These are phyloP conservation scores for Drosophila bocki DNA, from an alignment of 1,140 invertebrate species.

Conservation along the genomic window DNA sequence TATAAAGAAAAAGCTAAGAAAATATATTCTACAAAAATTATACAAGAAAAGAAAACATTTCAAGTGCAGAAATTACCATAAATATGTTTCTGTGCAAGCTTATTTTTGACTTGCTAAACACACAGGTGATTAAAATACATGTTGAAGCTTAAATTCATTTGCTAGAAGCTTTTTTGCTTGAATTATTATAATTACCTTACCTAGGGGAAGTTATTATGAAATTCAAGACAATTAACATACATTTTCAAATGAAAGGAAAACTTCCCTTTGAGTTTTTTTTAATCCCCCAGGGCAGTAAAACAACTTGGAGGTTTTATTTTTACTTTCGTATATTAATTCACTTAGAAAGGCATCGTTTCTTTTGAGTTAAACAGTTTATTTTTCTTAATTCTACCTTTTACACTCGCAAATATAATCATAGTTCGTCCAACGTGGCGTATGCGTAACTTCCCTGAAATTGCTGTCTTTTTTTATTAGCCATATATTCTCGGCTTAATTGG, in stretches of 20 bases:
- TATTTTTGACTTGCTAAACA: not conserved
- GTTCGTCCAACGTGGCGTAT: not conserved
- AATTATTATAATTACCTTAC: slow-evolving; percentile 27
- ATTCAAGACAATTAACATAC: slow-evolving; percentile 21
- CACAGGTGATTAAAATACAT: not conserved
- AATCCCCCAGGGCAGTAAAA: not conserved
- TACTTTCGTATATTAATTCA: not conserved
- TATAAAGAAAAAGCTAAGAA: not conserved
- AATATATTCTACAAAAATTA: not conserved
- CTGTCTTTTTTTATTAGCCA: not conserved
- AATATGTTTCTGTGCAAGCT: not conserved
- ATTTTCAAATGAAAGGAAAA: slow-evolving; percentile 29
- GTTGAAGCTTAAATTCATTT: slow-evolving; percentile 7
- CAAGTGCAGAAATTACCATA: not conserved
- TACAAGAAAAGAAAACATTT: too few relatives aligned
- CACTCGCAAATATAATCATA: not conserved
- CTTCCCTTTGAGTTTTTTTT: slow-evolving; percentile 13
- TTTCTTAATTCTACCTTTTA: not conserved
- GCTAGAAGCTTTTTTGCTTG: slow-evolving; percentile 4
- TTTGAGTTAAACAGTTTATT: not conserved
- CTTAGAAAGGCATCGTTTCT: not conserved
- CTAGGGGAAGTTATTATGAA: slow-evolving; percentile 2
- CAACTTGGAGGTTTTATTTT: not conserved
- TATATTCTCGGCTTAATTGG: slow-evolving; percentile 2
- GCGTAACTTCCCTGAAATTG: not conserved